Evolutionary conservation across 2,113 vertebrate species (phyloP).

Genomic region (Fregetta grallaria): DNA sequence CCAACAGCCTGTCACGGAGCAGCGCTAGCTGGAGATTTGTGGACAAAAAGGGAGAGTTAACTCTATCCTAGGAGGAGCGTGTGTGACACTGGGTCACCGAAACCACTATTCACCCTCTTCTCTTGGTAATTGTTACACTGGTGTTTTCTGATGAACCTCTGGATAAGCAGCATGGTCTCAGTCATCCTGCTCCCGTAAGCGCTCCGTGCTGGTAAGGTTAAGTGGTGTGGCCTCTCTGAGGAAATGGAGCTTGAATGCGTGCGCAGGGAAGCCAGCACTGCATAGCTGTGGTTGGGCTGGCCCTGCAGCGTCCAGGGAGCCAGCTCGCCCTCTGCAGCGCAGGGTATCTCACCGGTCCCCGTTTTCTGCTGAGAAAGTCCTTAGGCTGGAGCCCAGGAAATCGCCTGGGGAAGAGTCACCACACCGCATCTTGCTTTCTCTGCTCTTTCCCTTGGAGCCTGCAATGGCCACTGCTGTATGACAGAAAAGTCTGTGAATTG

Average conservation of each 20-base stretch:
- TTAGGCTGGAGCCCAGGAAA: background rate
- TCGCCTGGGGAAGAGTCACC: background rate
- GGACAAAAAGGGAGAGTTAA: background rate
- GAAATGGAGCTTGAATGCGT: background rate
- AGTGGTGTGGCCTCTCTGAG: background rate
- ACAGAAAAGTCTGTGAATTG: background rate
- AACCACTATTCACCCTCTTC: background rate
- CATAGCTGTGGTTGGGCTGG: background rate
- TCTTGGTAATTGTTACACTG: background rate
- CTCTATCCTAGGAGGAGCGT: background rate
- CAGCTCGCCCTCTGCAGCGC: too few relatives aligned
- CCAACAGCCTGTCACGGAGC: background rate
- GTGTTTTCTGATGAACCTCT: background rate
- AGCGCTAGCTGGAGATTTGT: too few relatives aligned
- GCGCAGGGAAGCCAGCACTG: background rate
- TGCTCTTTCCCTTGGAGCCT: background rate
- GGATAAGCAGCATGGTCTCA: background rate
- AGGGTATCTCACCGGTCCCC: background rate
- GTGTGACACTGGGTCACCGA: background rate
- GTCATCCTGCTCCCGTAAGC: background rate
- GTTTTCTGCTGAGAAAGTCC: background rate
- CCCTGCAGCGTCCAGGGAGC: background rate
- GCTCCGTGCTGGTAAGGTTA: background rate
- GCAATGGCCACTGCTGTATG: accelerated
- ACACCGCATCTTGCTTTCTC: background rate